Conservation (phyloP, 2,888 invertebrate genomes). For the Eupithecia centaureata region DNA sequence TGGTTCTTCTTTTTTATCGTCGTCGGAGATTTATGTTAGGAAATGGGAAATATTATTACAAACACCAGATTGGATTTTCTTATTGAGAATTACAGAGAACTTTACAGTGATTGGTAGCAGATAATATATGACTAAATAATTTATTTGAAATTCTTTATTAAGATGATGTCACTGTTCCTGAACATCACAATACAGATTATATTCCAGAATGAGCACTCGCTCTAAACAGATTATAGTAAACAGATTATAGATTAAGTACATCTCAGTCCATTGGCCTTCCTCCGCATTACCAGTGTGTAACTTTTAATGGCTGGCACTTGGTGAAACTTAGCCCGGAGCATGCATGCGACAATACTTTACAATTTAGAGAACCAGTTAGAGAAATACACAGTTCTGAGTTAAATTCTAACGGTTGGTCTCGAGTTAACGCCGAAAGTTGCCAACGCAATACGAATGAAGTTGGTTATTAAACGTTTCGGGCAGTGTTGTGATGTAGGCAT, state of each 20-base stretch:
- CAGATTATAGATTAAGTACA: not conserved
- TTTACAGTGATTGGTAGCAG: not conserved
- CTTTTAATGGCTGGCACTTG: constrained; percentile 69
- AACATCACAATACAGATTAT: not conserved
- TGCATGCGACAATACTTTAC: constrained; percentile 26
- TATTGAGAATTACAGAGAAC: not conserved
- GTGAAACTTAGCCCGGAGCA: constrained; percentile 43
- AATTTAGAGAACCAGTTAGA: constrained; percentile 30
- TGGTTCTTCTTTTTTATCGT: not conserved
- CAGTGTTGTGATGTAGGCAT: not conserved
- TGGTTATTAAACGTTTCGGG: constrained; percentile 5
- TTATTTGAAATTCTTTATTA: not conserved
- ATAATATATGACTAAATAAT: not conserved
- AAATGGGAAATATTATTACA: constrained; percentile 6
- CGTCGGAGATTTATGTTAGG: constrained; percentile 1
- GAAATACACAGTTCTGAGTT: constrained; percentile 32
- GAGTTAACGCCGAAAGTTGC: constrained; percentile 29
- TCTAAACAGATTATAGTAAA: not conserved
- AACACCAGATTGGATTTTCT: not conserved
- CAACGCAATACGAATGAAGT: constrained; percentile 24
- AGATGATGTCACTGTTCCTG: not conserved
- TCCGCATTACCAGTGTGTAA: constrained; percentile 40
- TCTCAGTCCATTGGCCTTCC: constrained; percentile 23
- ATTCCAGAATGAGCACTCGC: not conserved
- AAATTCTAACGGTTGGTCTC: constrained; percentile 31